A percentile compares a stretch with the other conserved stretches of the same genome.
Evolutionary conservation across 2,113 vertebrate genomes (phyloP).

Genomic region (Percopsis transmontana): DNA sequence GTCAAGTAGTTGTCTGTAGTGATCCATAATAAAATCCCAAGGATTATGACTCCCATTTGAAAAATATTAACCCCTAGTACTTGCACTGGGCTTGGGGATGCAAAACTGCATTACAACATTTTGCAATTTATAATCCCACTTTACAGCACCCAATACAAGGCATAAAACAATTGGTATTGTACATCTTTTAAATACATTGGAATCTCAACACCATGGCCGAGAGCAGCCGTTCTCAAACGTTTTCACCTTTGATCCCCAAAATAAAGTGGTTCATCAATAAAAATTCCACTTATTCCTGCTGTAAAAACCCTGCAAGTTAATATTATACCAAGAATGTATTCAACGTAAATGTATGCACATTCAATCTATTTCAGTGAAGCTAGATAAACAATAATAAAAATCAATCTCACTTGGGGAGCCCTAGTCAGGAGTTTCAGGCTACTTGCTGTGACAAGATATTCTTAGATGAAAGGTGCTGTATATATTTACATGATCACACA

Average conservation of each 20-base stretch:
- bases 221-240: no score
- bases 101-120: neutral
- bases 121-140: neutral
- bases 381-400: neutral
- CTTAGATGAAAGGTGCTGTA: constrained; percentile 68
- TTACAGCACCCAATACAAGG: neutral
- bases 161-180: neutral
- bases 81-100: neutral
- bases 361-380: no score
- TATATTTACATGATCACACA: constrained; percentile 72
- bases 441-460: constrained; percentile 63
- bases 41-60: constrained; percentile 40
- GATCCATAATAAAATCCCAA: constrained; percentile 63
- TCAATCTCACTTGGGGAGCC: no score
- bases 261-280: no score
- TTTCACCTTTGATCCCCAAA: no score
- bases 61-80: constrained; percentile 29
- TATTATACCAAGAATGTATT: no score
- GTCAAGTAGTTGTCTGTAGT: constrained; percentile 37
- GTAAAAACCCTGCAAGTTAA: no score
- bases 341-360: no score
- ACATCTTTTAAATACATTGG: no score
- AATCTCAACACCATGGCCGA: no score
- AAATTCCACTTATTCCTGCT: no score
- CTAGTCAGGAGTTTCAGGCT: neutral